Base-by-base conservation (phyloP, 2,888 invertebrate species). In the Dyspetes luteomarginatus region DNA sequence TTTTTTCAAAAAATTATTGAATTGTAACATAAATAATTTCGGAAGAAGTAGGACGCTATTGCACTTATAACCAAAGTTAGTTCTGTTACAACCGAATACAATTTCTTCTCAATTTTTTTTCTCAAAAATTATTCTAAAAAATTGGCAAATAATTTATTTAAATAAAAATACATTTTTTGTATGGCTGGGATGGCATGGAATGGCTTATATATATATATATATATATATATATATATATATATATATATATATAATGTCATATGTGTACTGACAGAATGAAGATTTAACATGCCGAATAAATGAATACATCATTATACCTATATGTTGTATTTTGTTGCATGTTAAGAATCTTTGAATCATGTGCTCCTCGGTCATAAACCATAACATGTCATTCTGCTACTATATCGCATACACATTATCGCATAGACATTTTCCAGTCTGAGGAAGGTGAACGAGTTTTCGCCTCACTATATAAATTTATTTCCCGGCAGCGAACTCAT, bases 391-490 rank as follows among this genome's bases (percentile, higher is more conserved):
- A 41, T n/a, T 4, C 43, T 12, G 26, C 12, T 56, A 43, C 26
- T 48, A 36, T 41, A 22, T 17, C 17, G 12, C 55, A n/a, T 55
- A 15, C 9, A 68, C 24, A 56, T 19, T 28, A n/a, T n/a, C n/a
- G n/a, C n/a, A 67, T 67, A 58, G 24, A 24, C 24, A 30, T n/a
- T 56, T 65, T 62, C 65, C 50, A 36, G 19, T 0, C 15, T 7
- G 41, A 43, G 64, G 75, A 79, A 79, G 69, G 79, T 64, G 64
- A 79, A 52, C 75, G 64, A 79, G 69, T 75, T 79, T 68, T 36
- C n/a, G 22, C 4, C 55, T 24, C 52, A 17, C n/a, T 68, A 41
- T 55, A 43, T 65, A 69, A 79, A 69, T 75, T 36, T 75, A 75
- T 75, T 79, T 30, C 22, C 30, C 69, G 56, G 41, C 50, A 30